Evolutionary conservation across 2,797 vertebrate species (phyloP), one percentile per base, ranked within the genome.

Genomic region (Micropoecilia bifurca): DNA sequence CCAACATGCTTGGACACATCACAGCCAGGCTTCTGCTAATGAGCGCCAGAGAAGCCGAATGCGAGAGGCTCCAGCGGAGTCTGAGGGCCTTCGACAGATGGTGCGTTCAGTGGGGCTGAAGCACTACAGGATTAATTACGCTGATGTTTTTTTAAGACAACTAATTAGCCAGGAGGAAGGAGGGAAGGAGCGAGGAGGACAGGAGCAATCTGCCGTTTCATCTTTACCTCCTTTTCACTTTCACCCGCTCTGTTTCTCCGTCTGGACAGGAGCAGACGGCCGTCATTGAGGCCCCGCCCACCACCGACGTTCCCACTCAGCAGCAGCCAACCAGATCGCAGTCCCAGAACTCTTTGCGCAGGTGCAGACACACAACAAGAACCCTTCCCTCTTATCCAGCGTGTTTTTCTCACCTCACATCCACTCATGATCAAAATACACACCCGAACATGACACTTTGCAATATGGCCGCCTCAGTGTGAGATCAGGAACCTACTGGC

Each of bases 41-140:
- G 66, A 43, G n/a, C 39, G 3, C 33, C 61, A 36, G 18, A 39
- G 33, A 66, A 13, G 4, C 3, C 20, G 5, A 61, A 30, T 6
- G 28, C 2, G 13, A 41, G 8, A 8, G 63, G 33, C 33, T 66
- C 63, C 39, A 66, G 66, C 39, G 25, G 68, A 71, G 68, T 33
- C 47, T 73, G 16, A 18, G 30, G 33, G 86, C 74, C 61, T 36
- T 73, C 78, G 75, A 79, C 92, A 94, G 93, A 93, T 95, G 93
- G 92, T 71, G 73, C 76, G 82, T 84, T 87, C 86, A 86, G 78
- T 39, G 41, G 82, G 79, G 80, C 77, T 83, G 75, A 74, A 85
- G 86, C 84, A 93, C 94, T 93, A 92, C 87, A 83, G 86, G 92
- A 95, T 95, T 95, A 91, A 94, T 95, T 93, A 91, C 81, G 77